Conservation (phyloP, 2,113 vertebrate species). For the Corythaeola cristata region DNA sequence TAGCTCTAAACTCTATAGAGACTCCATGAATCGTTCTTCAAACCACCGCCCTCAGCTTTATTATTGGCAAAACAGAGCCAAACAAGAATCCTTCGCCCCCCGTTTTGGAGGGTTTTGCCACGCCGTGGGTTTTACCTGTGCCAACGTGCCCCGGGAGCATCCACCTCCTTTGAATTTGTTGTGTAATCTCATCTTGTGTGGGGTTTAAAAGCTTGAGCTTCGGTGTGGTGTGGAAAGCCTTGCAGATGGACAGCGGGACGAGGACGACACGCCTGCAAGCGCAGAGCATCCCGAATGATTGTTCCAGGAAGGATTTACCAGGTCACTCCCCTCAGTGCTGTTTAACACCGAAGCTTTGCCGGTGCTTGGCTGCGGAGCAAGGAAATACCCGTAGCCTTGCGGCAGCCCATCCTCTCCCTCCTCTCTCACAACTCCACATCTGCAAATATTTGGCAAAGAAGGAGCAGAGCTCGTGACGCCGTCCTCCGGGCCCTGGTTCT, state of each 20-base stretch:
- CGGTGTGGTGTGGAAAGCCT: not conserved
- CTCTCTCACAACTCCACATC: not conserved
- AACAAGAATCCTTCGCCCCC: not conserved
- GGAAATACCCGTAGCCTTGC: not conserved
- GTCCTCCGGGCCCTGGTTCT: not conserved
- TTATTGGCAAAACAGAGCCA: not conserved
- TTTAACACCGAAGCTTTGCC: not conserved
- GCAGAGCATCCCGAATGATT: not conserved
- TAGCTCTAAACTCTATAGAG: not conserved
- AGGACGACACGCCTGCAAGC: not conserved
- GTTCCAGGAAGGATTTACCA: not conserved
- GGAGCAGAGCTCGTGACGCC: not conserved
- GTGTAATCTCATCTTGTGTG: not conserved
- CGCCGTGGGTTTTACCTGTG: not conserved
- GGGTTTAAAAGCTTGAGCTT: not conserved
- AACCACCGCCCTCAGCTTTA: not conserved
- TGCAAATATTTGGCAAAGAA: not conserved
- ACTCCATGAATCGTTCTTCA: not conserved
- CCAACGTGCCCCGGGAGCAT: not conserved
- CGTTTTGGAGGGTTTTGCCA: rapidly evolving
- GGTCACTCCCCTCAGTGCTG: too few relatives aligned
- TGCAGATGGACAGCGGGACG: not conserved
- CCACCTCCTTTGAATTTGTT: not conserved
- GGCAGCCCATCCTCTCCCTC: not conserved
- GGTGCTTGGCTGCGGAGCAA: not conserved